These are phyloP conservation scores for Meda fulgida DNA, from an alignment of 2,797 vertebrate species.

Conservation along the genomic window DNA sequence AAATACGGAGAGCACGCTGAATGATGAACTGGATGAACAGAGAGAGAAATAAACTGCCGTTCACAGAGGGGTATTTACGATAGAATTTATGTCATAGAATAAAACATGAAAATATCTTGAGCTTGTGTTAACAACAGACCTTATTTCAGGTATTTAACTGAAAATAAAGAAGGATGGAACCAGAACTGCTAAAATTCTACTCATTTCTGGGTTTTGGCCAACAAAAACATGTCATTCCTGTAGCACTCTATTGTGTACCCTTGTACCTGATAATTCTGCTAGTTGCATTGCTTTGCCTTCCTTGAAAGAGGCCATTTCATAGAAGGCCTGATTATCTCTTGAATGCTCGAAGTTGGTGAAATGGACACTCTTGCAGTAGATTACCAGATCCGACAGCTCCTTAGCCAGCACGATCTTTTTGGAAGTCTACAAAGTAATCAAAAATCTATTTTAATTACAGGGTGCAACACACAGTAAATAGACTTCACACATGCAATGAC, in stretches of 20 bases:
- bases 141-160: not conserved
- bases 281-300: constrained; percentile 88
- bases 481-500: not conserved
- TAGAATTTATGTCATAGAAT: not conserved
- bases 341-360: constrained; percentile 86
- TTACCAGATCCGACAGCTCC: constrained; percentile 88
- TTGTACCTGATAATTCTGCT: constrained; percentile 84
- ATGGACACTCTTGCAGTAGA: constrained; percentile 98
- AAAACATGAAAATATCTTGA: not conserved
- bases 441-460: not conserved
- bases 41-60: not conserved
- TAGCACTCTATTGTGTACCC: not conserved
- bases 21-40: not conserved
- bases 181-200: not conserved
- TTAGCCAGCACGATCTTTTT: constrained; percentile 87
- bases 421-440: constrained; percentile 76
- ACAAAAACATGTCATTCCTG: not conserved
- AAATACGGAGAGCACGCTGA: not conserved
- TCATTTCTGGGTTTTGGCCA: not conserved
- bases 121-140: not conserved
- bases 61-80: not conserved
- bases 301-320: constrained; percentile 92
- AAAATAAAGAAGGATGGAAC: not conserved
- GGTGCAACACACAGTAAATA: not conserved
- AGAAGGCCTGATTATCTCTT: constrained; percentile 80